phyloP scores from a whole-genome alignment of 1,140 invertebrate genomes.

The Theocolax elegans region DNA sequence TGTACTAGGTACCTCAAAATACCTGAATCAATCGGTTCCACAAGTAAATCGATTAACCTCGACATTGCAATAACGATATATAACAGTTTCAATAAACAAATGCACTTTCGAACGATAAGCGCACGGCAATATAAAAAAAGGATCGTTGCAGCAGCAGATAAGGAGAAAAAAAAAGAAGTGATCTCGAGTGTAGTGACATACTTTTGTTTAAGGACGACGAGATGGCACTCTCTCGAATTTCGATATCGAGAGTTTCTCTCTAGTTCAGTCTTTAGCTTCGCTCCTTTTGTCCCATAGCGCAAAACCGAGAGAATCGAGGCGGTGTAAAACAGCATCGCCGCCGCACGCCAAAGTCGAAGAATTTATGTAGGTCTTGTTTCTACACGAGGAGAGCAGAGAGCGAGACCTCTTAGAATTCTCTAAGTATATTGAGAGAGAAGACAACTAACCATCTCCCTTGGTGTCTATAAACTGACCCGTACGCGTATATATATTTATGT shows the following conservation, averaged over 20 bases:
- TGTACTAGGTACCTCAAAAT: too few relatives aligned
- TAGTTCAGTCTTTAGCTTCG: not conserved
- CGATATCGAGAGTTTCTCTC: slow-evolving; percentile 11
- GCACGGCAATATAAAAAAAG: too few relatives aligned
- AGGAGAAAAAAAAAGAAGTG: not conserved
- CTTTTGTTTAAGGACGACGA: slow-evolving; percentile 24
- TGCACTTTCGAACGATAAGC: too few relatives aligned
- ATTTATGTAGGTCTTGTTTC: slow-evolving; percentile 49
- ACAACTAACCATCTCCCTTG: not conserved
- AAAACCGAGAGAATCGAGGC: slow-evolving; percentile 21
- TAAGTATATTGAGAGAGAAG: not conserved
- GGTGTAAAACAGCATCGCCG: not conserved
- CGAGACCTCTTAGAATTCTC: too few relatives aligned
- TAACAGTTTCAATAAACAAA: too few relatives aligned
- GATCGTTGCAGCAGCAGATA: too few relatives aligned
- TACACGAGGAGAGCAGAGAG: too few relatives aligned
- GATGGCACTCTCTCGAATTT: slow-evolving; percentile 25
- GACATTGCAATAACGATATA: too few relatives aligned
- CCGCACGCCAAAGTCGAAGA: not conserved
- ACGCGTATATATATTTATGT: slow-evolving; percentile 14
- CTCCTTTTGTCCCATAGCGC: slow-evolving; percentile 29
- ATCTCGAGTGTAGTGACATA: slow-evolving; percentile 12
- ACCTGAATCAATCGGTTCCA: too few relatives aligned
- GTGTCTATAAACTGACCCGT: not conserved
- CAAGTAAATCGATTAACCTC: too few relatives aligned